A percentile compares a stretch with the other conserved stretches of the same genome.
Evolutionary conservation across 2,888 invertebrate genomes (phyloP).

Genomic region (Epirrita christyi): DNA sequence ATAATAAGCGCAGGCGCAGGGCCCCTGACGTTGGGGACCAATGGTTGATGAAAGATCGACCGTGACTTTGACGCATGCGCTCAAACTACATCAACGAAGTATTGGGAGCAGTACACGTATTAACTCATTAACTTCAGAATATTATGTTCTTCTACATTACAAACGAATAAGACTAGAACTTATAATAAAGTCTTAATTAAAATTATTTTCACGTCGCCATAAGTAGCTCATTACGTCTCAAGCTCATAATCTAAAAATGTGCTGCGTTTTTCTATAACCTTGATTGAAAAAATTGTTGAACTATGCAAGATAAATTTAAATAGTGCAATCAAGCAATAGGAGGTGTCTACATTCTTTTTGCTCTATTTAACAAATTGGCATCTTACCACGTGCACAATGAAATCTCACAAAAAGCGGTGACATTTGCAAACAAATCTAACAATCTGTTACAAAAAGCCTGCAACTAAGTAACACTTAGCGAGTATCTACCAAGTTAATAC

Average conservation of each 20-base stretch:
- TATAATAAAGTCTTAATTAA: no score
- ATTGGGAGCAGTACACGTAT: no score
- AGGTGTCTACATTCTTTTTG: not conserved
- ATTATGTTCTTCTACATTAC: no score
- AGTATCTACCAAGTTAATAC: constrained; percentile 54
- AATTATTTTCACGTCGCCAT: no score
- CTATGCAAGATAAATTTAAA: no score
- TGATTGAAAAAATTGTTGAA: no score
- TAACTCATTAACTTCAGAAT: no score
- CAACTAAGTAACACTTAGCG: constrained; percentile 45
- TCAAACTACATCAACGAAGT: not conserved
- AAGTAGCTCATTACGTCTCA: no score
- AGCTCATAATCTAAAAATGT: no score
- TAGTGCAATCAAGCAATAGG: not conserved
- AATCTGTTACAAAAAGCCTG: constrained; percentile 49
- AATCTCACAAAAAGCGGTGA: constrained; percentile 28
- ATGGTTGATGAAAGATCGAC: constrained; percentile 3
- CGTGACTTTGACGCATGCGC: not conserved
- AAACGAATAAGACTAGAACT: no score
- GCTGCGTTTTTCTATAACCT: no score
- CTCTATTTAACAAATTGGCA: not conserved
- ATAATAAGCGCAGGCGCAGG: constrained; percentile 1
- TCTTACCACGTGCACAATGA: constrained; percentile 23
- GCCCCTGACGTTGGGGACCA: not conserved
- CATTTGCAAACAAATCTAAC: constrained; percentile 40